Conservation (phyloP, 2,113 vertebrate genomes). For the Zonotrichia leucophrys region DNA sequence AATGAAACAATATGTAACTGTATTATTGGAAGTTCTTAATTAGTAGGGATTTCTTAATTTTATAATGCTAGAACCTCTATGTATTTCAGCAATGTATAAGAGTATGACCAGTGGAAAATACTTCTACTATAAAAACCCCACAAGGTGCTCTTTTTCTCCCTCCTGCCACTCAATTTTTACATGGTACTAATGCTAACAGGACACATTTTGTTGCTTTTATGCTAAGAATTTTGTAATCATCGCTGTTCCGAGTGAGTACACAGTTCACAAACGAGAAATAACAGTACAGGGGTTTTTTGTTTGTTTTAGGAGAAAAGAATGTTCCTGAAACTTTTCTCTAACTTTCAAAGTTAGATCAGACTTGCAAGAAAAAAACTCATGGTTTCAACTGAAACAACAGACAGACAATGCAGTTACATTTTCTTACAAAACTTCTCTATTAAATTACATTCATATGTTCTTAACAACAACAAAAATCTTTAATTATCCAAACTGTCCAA, state of each 20-base stretch:
- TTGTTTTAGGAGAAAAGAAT: neutral
- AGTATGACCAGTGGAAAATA: neutral
- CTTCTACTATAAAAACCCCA: neutral
- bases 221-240: neutral
- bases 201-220: neutral
- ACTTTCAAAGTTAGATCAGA: neutral
- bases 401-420: constrained; percentile 37
- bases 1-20: neutral
- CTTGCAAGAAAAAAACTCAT: neutral
- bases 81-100: neutral
- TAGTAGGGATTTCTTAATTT: neutral
- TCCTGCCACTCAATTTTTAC: neutral
- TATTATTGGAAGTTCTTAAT: neutral
- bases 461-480: constrained; percentile 50
- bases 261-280: neutral
- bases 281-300: neutral
- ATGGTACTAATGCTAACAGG: neutral
- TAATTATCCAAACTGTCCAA: constrained; percentile 48
- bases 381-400: constrained; percentile 29
- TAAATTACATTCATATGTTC: constrained; percentile 59
- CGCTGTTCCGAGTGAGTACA: neutral
- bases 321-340: constrained; percentile 3
- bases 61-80: neutral
- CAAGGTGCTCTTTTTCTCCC: neutral
- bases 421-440: constrained; percentile 49